Evolutionary conservation across 2,888 invertebrate genomes (phyloP), one percentile per base, ranked within the genome.

Genomic region (Epinotia brunnichana): DNA sequence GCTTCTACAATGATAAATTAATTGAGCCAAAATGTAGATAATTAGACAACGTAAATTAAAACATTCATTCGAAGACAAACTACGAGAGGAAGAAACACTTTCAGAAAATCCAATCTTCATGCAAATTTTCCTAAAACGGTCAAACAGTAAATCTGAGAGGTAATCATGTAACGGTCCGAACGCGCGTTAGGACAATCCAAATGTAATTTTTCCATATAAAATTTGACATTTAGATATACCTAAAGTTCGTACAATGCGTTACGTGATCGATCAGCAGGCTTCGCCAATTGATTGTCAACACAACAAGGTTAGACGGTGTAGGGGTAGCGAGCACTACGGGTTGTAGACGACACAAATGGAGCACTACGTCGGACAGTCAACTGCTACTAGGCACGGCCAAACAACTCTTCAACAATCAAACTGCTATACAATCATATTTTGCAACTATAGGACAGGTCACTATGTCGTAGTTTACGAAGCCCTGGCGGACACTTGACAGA

Each of bases 401-500:
- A 81, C 79, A 85, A 86, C 77, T 80, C 77, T 79, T 80, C 76
- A 81, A 88, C 83, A 88, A 84, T 81, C 77, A 86, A 81, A 89
- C 83, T 74, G 77, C 78, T 81, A 79, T 76, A 86, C 83, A 84
- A 35, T 35, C 78, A 81, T 85, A 90, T 92, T 92, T 92, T 92
- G 93, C 92, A 93, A 92, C 92, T 92, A 92, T 92, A 92, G 93
- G 92, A 92, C 91, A 92, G 92, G 87, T 90, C 85, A 85, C 88
- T 85, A 88, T 85, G 79, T 85, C 82, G 90, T 91, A 90, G 90
- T 90, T 90, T 88, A 90, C 89, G 80, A 90, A 89, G 88, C 89
- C 90, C 89, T 86, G 83, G 84, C 83, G 81, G 79, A 82, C 86
- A 87, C 87, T 87, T 83, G 81, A 85, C 78, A 74, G 83, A 84